These are phyloP conservation scores for Cryptoprocta ferox DNA, from an alignment of 2,797 vertebrate genomes.

Conservation along the genomic window DNA sequence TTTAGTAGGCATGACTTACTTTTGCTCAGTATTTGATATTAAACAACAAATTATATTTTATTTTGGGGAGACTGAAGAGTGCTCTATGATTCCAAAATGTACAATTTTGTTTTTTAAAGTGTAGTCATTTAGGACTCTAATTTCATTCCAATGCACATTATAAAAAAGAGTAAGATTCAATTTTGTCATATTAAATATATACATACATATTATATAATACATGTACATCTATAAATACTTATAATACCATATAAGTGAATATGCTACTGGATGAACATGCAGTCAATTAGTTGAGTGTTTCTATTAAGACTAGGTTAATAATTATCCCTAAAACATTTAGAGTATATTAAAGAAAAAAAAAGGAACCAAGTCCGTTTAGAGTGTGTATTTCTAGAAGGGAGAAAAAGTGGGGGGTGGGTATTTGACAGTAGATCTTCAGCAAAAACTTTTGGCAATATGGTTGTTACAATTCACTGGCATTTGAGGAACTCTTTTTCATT, in stretches of 20 bases:
- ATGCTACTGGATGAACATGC: neutral
- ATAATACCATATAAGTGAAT: neutral
- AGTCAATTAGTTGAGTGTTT: neutral
- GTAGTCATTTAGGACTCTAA: neutral
- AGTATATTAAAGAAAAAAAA: neutral
- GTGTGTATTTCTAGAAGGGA: neutral
- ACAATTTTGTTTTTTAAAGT: neutral
- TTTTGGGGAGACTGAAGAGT: neutral
- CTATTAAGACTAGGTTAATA: neutral
- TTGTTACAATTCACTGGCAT: neutral
- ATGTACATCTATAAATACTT: neutral
- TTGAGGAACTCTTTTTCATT: neutral
- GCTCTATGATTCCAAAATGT: neutral
- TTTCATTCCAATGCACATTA: neutral
- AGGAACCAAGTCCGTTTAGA: neutral
- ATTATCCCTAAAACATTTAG: neutral
- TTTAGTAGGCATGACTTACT: neutral
- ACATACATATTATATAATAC: neutral
- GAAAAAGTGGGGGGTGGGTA: rapidly evolving
- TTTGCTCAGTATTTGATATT: neutral
- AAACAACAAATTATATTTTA: neutral
- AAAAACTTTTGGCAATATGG: neutral
- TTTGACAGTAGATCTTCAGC: neutral
- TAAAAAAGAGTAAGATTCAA: neutral
- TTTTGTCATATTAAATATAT: neutral